Evolutionary conservation across 2,888 invertebrate species (phyloP).

Genomic region (Atethmia centrago): DNA sequence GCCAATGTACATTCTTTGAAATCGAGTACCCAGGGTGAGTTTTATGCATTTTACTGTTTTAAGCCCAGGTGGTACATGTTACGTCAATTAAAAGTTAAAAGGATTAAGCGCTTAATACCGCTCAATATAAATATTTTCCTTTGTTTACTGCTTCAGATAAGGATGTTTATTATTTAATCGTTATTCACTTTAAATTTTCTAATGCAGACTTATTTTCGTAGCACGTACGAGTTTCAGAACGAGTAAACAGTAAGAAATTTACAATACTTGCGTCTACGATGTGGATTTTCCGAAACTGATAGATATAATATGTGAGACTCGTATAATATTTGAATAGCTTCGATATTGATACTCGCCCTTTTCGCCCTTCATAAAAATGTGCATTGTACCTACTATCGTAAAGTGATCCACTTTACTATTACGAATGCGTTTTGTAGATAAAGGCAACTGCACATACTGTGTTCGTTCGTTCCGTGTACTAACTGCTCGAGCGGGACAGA

Average conservation of each 20-base stretch:
- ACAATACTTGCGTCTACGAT: conserved; percentile 64
- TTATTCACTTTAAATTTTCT: conserved; percentile 72
- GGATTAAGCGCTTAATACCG: conserved; percentile 74
- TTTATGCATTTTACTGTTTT: conserved; percentile 65
- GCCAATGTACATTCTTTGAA: conserved; percentile 66
- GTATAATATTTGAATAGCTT: conserved; percentile 64
- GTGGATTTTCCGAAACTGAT: conserved; percentile 52
- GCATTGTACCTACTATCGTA: conserved; percentile 76
- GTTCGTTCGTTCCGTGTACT: conserved; percentile 68
- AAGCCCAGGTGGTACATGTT: conserved; percentile 73
- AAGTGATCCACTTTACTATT: conserved; percentile 81
- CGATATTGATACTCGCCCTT: conserved; percentile 71
- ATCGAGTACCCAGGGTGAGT: conserved; percentile 66
- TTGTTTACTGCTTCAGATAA: conserved; percentile 68
- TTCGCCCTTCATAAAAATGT: conserved; percentile 76
- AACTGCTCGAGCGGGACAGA: conserved; percentile 71
- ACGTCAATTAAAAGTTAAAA: conserved; percentile 74
- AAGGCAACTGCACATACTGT: conserved; percentile 69
- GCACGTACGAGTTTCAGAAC: conserved; percentile 62
- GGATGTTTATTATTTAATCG: conserved; percentile 73
- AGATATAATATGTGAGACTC: conserved; percentile 60
- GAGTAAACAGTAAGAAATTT: conserved; percentile 72
- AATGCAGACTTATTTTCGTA: conserved; percentile 74
- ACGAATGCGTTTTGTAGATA: conserved; percentile 78
- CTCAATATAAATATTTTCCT: conserved; percentile 70